These are phyloP conservation scores for Rhinoptilus africanus DNA, from an alignment of 2,113 vertebrate genomes.

Conservation along the genomic window DNA sequence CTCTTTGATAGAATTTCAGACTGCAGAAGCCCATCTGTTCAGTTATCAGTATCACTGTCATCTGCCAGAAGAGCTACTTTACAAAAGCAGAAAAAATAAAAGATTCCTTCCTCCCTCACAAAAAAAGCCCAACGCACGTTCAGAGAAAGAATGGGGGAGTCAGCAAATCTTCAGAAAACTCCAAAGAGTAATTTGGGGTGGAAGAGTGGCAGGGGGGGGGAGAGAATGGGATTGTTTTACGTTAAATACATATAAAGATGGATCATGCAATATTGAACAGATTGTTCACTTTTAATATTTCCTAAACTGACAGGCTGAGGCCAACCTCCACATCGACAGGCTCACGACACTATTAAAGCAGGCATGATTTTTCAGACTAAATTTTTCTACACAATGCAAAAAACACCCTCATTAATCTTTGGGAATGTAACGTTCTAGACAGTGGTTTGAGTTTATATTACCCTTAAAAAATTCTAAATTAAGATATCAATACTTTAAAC, in stretches of 20 bases:
- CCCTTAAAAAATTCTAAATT: background rate
- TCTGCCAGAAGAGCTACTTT: conserved; percentile 13
- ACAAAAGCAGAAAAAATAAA: conserved; percentile 7
- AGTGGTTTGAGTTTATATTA: background rate
- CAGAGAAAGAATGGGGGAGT: background rate
- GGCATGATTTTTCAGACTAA: background rate
- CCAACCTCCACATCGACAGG: background rate
- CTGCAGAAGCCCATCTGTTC: conserved; percentile 53
- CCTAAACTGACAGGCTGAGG: background rate
- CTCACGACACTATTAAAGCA: background rate
- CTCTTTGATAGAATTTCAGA: conserved; percentile 13
- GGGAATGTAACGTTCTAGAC: background rate
- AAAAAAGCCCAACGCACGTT: background rate
- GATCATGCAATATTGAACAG: background rate
- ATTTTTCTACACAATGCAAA: background rate
- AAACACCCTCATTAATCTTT: background rate
- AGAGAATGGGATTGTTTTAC: background rate
- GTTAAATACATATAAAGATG: background rate
- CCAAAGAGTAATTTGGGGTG: background rate
- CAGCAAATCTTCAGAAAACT: background rate
- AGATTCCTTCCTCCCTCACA: background rate
- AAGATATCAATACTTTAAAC: background rate
- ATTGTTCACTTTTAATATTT: conserved; percentile 20
- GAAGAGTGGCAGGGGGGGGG: background rate
- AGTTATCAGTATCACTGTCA: conserved; percentile 15